phyloP scores from a whole-genome alignment of 2,888 invertebrate genomes.

The Leptopilina drosophilae region DNA sequence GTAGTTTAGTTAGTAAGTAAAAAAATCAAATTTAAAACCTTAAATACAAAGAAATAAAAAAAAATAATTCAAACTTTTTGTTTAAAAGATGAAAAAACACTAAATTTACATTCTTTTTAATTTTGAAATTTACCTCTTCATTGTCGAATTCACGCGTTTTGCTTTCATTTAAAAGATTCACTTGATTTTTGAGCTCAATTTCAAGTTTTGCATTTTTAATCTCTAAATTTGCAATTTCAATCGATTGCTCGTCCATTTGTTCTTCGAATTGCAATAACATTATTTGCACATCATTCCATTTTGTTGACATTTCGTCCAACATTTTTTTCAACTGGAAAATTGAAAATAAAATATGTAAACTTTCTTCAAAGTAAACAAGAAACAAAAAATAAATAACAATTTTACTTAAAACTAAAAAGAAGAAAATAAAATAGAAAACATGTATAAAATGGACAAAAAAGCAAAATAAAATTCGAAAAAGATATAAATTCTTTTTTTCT shows the following conservation, averaged over 20 bases:
- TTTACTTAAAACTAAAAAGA: neutral
- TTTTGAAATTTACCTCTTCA: neutral
- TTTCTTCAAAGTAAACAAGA: neutral
- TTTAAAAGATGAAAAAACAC: neutral
- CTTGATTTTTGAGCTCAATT: conserved; percentile 58
- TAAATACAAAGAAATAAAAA: neutral
- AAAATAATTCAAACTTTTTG: neutral
- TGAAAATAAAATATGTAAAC: too few relatives aligned
- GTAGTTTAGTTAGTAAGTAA: neutral
- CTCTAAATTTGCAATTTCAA: conserved; percentile 65
- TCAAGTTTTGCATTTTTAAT: conserved; percentile 64
- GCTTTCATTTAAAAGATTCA: neutral
- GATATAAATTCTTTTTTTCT: conserved; percentile 51
- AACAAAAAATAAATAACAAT: conserved; percentile 24
- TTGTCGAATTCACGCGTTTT: neutral
- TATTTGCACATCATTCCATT: conserved; percentile 61
- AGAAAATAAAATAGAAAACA: too few relatives aligned
- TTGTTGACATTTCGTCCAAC: conserved; percentile 66
- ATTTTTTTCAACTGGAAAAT: conserved; percentile 63
- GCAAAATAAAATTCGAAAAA: too few relatives aligned
- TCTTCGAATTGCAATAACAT: conserved; percentile 69
- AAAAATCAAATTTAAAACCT: neutral
- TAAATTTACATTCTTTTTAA: too few relatives aligned
- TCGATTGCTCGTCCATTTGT: conserved; percentile 64
- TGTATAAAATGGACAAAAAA: too few relatives aligned